These are phyloP conservation scores for Epizoanthus scotinus DNA, from an alignment of 92 coral and sea anemone species.

Conservation along the genomic window DNA sequence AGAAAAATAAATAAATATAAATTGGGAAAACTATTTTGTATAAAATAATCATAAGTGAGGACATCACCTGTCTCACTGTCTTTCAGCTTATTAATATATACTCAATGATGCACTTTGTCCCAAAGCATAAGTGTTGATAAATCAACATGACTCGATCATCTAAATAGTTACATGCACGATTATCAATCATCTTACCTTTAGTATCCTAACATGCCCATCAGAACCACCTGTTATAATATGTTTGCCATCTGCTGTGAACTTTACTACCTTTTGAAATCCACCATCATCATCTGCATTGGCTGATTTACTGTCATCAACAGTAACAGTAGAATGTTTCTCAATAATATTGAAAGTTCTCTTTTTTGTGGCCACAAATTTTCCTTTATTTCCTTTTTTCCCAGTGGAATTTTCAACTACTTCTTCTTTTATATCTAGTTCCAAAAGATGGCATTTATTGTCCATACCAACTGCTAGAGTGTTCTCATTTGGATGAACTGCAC, in stretches of 20 bases:
- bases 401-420: conserved; percentile 59
- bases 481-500: conserved; percentile 82
- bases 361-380: conserved; percentile 65
- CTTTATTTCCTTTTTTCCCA: conserved; percentile 68
- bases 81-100: background rate
- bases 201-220: conserved; percentile 85
- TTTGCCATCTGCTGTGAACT: conserved; percentile 85
- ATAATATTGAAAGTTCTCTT: conserved; percentile 52
- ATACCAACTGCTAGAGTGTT: conserved; percentile 89
- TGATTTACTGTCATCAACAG: conserved; percentile 52
- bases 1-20: too few relatives aligned
- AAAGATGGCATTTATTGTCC: conserved; percentile 94
- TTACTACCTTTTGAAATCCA: conserved; percentile 95
- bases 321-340: conserved; percentile 68
- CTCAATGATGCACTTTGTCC: background rate
- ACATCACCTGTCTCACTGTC: too few relatives aligned
- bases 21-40: too few relatives aligned
- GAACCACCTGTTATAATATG: conserved; percentile 95
- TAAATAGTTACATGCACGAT: too few relatives aligned
- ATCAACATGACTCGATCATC: too few relatives aligned
- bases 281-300: conserved; percentile 79
- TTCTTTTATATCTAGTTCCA: conserved; percentile 74
- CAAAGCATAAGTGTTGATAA: background rate
- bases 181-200: conserved; percentile 63
- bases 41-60: too few relatives aligned